Evolutionary conservation across 2,888 invertebrate species (phyloP).

Genomic region (Muscina levida): DNA sequence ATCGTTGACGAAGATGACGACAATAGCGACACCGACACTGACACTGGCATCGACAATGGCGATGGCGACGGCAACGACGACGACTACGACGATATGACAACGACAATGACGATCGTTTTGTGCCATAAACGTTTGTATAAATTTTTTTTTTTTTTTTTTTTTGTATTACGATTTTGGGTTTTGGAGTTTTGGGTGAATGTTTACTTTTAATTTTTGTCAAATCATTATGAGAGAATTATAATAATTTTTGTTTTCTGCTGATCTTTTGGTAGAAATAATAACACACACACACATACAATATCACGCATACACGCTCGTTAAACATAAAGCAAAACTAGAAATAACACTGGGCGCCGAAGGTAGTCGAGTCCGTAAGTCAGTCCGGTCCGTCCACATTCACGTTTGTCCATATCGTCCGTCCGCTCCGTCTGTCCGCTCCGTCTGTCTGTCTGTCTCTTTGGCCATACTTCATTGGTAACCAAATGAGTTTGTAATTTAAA

Average conservation of each 20-base stretch:
- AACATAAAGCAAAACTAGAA: slow-evolving; percentile 45
- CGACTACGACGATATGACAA: slow-evolving; percentile 13
- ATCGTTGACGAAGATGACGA: slow-evolving; percentile 1
- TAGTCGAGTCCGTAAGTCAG: slow-evolving; percentile 30
- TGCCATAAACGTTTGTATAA: slow-evolving; percentile 53
- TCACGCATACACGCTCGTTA: slow-evolving; percentile 26
- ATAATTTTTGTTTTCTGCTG: slow-evolving; percentile 65
- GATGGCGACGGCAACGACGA: neutral
- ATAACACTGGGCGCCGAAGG: slow-evolving; percentile 61
- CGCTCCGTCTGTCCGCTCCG: too few relatives aligned
- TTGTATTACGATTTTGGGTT: slow-evolving; percentile 39
- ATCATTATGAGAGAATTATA: slow-evolving; percentile 71
- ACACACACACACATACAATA: slow-evolving; percentile 41
- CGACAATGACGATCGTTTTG: slow-evolving; percentile 40
- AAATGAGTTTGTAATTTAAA: slow-evolving; percentile 7
- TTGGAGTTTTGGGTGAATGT: slow-evolving; percentile 52
- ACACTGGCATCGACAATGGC: neutral
- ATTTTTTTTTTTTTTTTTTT: too few relatives aligned
- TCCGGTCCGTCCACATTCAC: neutral
- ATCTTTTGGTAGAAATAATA: slow-evolving; percentile 36
- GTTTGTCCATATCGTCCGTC: neutral
- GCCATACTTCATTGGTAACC: too few relatives aligned
- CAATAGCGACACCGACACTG: neutral
- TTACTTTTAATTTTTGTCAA: slow-evolving; percentile 67
- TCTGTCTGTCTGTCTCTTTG: too few relatives aligned